phyloP scores from a whole-genome alignment of 2,888 invertebrate species.

The Neocrepidodera transversa region DNA sequence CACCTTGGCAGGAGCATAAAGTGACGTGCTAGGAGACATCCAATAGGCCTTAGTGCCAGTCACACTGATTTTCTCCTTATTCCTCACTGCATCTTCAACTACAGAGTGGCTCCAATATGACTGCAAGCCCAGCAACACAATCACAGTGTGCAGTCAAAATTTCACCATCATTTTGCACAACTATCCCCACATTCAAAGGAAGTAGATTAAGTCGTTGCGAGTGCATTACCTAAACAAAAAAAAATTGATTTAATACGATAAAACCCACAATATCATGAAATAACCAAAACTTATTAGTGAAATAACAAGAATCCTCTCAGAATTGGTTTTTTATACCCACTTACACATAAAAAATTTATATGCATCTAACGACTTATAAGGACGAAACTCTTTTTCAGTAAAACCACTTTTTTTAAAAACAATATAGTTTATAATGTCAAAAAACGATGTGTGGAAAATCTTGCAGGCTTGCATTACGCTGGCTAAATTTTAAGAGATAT shows the following conservation, averaged over 20 bases:
- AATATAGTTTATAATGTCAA: neutral
- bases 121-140: neutral
- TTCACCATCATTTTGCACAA: neutral
- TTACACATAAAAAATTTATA: neutral
- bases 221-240: conserved; percentile 1
- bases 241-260: too few species aligned
- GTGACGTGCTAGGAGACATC: neutral
- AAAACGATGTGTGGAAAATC: too few species aligned
- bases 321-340: neutral
- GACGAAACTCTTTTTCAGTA: conserved; percentile 7
- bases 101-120: neutral
- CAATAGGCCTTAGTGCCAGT: neutral
- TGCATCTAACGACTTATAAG: neutral
- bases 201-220: neutral
- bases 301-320: too few species aligned
- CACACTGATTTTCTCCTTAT: neutral
- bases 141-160: neutral
- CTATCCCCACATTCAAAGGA: neutral
- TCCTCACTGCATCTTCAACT: conserved; percentile 3
- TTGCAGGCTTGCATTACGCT: neutral
- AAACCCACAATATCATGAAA: neutral
- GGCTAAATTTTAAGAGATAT: neutral
- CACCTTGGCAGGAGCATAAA: neutral
- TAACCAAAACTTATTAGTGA: neutral
- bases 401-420: conserved; percentile 3